Evolutionary conservation across 2,797 vertebrate genomes (phyloP).

Genomic region (Peromyscus aztecus): DNA sequence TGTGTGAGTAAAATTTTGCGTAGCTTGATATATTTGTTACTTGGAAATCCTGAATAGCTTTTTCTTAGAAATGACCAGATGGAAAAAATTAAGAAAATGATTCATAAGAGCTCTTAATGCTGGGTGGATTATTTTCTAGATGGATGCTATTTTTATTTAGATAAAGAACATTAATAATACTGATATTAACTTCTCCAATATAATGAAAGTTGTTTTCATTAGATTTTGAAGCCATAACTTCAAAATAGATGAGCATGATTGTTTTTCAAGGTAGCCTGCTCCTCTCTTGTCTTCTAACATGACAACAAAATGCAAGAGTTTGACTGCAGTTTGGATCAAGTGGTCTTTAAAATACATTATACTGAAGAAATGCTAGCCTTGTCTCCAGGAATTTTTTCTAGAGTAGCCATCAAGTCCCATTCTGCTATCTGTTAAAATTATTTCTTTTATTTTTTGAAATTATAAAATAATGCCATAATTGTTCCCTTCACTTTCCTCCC

Average conservation of each 20-base stretch:
- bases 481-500: neutral
- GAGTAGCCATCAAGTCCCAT: neutral
- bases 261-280: neutral
- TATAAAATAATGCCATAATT: neutral
- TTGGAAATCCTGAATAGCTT: conserved; percentile 75
- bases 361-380: neutral
- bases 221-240: neutral
- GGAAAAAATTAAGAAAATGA: conserved; percentile 75
- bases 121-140: conserved; percentile 57
- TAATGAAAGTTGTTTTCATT: conserved; percentile 32
- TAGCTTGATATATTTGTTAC: conserved; percentile 62
- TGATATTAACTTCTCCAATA: neutral
- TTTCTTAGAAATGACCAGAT: conserved; percentile 78
- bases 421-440: neutral
- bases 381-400: neutral
- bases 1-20: conserved; percentile 51
- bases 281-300: neutral
- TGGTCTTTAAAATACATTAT: conserved; percentile 43
- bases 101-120: conserved; percentile 69
- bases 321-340: conserved; percentile 19
- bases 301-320: neutral
- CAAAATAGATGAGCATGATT: neutral
- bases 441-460: neutral
- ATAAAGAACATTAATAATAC: conserved; percentile 39
- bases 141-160: conserved; percentile 71